Evolutionary conservation across 2,113 vertebrate species (phyloP), one percentile per base, ranked within the genome.

Genomic region (Numenius arquata): DNA sequence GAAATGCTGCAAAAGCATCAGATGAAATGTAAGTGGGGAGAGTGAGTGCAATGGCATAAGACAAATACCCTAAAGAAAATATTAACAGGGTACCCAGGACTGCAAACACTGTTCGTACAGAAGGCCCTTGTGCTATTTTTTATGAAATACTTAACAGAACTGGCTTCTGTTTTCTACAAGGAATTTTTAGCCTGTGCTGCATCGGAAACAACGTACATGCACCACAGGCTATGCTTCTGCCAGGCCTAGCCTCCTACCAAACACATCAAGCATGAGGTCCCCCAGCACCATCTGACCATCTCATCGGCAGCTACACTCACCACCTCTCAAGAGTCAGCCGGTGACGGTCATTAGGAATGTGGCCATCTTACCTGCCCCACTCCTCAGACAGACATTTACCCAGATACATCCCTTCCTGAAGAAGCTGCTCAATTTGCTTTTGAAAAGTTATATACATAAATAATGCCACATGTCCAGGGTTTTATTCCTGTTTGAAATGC

Each of bases 291-390:
- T 53, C 73, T 2, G 0, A 27, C 55, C 30, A 18, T 47, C 79
- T 66, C 43, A 18, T 17, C 2, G 0, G 32, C 56, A 87, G 36
- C 59, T 50, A 18, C 10, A 2, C 38, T 71, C 45, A 34, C 0
- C 0, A 6, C 25, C 12, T 63, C 55, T 2, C n/a, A n/a, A 0
- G 0, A 55, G 29, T 17, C 48, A 68, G 27, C 12, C 1, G 3
- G 56, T 14, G 26, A 41, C 4, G 2, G 48, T 23, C 45, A 21
- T 38, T 26, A 12, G 22, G n/a, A 70, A 23, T 53, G 20, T 38
- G 5, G 27, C 26, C 12, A 8, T 80, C 62, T 71, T 87, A 4
- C 36, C 32, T 84, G 12, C 21, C 15, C 18, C 23, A 12, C 16
- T 86, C 43, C 17, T 62, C 36, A 59, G 36, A 40, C 25, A 68